Percentiles rank a stretch among this genome's conserved stretches.
Conservation (phyloP, 2,888 invertebrate species). For the Halictus ligatus region DNA sequence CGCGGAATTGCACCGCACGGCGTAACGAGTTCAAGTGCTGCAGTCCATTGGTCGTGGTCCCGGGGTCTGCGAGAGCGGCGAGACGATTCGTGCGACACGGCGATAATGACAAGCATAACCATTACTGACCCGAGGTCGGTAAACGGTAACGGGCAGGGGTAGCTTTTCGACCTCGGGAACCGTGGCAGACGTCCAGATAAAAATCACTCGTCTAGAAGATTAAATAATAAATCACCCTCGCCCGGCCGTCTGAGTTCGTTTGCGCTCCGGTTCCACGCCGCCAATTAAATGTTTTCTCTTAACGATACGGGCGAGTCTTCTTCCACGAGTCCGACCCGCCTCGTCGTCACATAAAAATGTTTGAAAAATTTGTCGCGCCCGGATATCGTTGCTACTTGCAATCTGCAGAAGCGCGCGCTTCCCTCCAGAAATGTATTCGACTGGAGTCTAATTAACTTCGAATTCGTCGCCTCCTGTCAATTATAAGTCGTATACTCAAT, state of each 20-base stretch:
- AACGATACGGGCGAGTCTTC: slow-evolving; percentile 43
- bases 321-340: slow-evolving; percentile 16
- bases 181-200: slow-evolving; percentile 70
- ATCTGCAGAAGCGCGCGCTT: background rate
- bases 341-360: slow-evolving; percentile 22
- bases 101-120: slow-evolving; percentile 81
- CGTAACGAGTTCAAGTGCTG: slow-evolving; percentile 69
- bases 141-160: slow-evolving; percentile 75
- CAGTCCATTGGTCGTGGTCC: slow-evolving; percentile 67
- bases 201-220: slow-evolving; percentile 80
- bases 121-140: slow-evolving; percentile 77
- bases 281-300: slow-evolving; percentile 56
- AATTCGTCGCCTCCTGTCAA: background rate
- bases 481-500: background rate
- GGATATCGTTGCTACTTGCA: background rate
- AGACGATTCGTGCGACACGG: slow-evolving; percentile 76
- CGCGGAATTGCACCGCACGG: slow-evolving; percentile 61
- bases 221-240: slow-evolving; percentile 76
- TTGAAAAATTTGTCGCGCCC: slow-evolving; percentile 13
- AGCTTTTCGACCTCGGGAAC: slow-evolving; percentile 70
- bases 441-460: background rate
- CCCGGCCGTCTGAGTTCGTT: slow-evolving; percentile 42
- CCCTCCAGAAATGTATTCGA: background rate
- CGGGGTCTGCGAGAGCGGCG: slow-evolving; percentile 50
- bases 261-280: slow-evolving; percentile 35